Evolutionary conservation across 2,888 invertebrate genomes (phyloP), one percentile per base, ranked within the genome.

Genomic region (Cheilosia scutellata): DNA sequence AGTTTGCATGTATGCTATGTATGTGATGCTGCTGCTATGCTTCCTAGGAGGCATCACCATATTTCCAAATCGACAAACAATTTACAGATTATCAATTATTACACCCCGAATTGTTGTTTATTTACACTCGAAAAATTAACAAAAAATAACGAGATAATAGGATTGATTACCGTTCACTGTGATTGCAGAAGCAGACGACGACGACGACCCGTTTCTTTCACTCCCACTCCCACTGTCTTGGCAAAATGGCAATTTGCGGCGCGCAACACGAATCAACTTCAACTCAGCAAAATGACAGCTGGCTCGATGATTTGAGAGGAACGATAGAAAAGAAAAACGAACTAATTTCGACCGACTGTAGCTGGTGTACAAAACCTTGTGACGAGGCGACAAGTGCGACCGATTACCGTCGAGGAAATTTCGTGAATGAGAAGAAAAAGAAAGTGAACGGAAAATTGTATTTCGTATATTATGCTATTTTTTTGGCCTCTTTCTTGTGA

Each of bases 371-470:
- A 37, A 49, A 70, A 57, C 37, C 49, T 66, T 11, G 42, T 51
- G 13, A 4, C 53, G 37, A 37, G 9, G 2, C 6, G 42, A 53
- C 47, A 63, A 75, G 51, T 60, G 74, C 75, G 33, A 79, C 71
- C 44, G 65, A 71, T 49, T 47, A 25, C 13, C 51, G 53, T 4
- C 65, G 44, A 58, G 53, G 16, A n/a, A 80, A 66, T 70, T 75
- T 75, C 29, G 58, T 66, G 55, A 76, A 80, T 84, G 68, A 40
- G 75, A 37, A 75, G 58, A 79, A 70, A 62, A 55, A 44, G 74
- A 74, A 68, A 57, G 55, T 47, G 25, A 31, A 51, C 16, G 27
- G 11, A 77, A 55, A 72, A 31, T n/a, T 9, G 66, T 63, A n/a
- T n/a, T n/a, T n/a, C n/a, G n/a, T n/a, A 5, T 44, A 16, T 5